Conservation (phyloP, 2,888 invertebrate species). For the Watsonalla cultraria region DNA sequence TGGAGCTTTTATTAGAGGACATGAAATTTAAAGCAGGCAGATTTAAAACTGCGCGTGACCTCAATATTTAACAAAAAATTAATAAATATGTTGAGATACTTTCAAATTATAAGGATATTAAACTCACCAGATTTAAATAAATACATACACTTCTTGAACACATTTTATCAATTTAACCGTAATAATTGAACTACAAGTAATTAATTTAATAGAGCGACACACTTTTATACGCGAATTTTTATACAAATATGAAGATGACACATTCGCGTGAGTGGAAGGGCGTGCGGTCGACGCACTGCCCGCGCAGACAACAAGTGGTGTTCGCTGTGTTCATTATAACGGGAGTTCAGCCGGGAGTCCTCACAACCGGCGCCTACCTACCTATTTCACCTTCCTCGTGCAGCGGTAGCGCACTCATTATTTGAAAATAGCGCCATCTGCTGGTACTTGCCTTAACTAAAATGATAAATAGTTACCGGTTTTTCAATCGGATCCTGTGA, state of each 20-base stretch:
- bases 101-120: not conserved
- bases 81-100: not conserved
- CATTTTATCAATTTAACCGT: slow-evolving; percentile 50
- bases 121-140: slow-evolving; percentile 63
- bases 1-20: no score
- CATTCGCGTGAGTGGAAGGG: slow-evolving; percentile 71
- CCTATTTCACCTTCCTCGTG: slow-evolving; percentile 30
- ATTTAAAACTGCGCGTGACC: not conserved
- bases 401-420: slow-evolving; percentile 35
- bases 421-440: slow-evolving; percentile 57
- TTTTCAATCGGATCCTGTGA: slow-evolving; percentile 12
- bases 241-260: slow-evolving; percentile 62
- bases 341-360: slow-evolving; percentile 72
- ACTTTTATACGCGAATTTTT: slow-evolving; percentile 63
- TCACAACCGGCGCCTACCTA: slow-evolving; percentile 55
- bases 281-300: slow-evolving; percentile 77
- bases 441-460: slow-evolving; percentile 5
- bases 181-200: slow-evolving; percentile 38
- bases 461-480: slow-evolving; percentile 27
- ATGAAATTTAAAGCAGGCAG: no score
- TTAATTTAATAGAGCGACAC: slow-evolving; percentile 37
- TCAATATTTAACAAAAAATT: slow-evolving; percentile 1
- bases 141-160: slow-evolving; percentile 53
- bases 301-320: slow-evolving; percentile 72
- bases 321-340: slow-evolving; percentile 65